phyloP scores from a whole-genome alignment of 2,113 vertebrate genomes.

The Forbesichthys papilliferus region DNA sequence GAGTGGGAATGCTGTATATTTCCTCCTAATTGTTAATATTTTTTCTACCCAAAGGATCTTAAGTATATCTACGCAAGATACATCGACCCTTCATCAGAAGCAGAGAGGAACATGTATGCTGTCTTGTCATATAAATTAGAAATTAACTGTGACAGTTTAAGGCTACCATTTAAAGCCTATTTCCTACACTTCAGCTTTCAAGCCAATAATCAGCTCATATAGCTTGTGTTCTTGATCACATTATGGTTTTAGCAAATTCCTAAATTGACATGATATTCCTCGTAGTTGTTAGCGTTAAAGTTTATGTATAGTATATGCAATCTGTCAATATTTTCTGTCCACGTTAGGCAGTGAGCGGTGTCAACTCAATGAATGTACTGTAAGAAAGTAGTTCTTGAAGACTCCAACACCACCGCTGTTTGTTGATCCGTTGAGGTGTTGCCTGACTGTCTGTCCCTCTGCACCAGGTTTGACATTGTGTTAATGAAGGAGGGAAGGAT shows the following conservation, averaged over 20 bases:
- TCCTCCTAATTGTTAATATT: neutral
- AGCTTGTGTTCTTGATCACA: too few relatives aligned
- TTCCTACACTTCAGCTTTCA: neutral
- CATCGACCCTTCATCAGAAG: slow-evolving; percentile 86
- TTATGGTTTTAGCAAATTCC: too few relatives aligned
- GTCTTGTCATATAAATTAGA: neutral
- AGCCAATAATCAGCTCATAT: neutral
- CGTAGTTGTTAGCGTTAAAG: too few relatives aligned
- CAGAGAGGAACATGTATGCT: slow-evolving; percentile 93
- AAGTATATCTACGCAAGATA: slow-evolving; percentile 97
- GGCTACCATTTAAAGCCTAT: too few relatives aligned
- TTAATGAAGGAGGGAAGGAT: slow-evolving; percentile 98
- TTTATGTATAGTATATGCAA: too few relatives aligned
- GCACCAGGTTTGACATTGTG: slow-evolving; percentile 92
- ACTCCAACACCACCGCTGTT: too few relatives aligned
- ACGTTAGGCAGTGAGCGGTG: too few relatives aligned
- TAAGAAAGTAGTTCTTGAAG: too few relatives aligned
- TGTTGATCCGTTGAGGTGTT: neutral
- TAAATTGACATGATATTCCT: too few relatives aligned
- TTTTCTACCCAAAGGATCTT: slow-evolving; percentile 82
- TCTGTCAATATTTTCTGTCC: too few relatives aligned
- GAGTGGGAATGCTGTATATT: too few relatives aligned
- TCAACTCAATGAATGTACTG: too few relatives aligned
- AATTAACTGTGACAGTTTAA: neutral
- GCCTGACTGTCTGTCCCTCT: slow-evolving; percentile 9